Conservation (phyloP, 2,113 vertebrate species). For the Mus spicilegus region DNA sequence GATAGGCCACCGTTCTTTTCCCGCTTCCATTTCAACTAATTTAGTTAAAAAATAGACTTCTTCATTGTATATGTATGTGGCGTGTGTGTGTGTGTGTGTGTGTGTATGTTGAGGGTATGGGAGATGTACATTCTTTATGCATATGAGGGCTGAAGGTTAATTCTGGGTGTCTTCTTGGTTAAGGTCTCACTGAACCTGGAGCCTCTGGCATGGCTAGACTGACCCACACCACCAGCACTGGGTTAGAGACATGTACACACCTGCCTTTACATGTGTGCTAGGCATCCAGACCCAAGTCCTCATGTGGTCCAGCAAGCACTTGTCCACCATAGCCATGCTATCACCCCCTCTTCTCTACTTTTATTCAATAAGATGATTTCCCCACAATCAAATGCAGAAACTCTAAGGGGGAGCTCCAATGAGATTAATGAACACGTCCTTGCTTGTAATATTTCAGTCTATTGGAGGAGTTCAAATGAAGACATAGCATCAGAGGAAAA, state of each 20-base stretch:
- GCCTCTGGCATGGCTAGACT: background rate
- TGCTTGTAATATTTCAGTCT: conserved; percentile 11
- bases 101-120: background rate
- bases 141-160: background rate
- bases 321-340: background rate
- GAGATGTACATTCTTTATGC: background rate
- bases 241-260: background rate
- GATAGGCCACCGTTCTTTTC: background rate
- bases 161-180: background rate
- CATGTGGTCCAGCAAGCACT: background rate
- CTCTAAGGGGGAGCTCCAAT: background rate
- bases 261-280: background rate
- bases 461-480: background rate
- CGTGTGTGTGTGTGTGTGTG: background rate
- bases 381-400: background rate
- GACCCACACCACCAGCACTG: background rate
- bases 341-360: background rate
- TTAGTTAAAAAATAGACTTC: background rate
- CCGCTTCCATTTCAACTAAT: background rate
- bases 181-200: background rate
- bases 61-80: background rate
- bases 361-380: background rate
- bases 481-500: background rate
- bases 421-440: background rate
- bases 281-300: background rate